Percentiles rank a stretch among this genome's conserved stretches.
Evolutionary conservation across 2,113 vertebrate species (phyloP).

Genomic region (Saiga tatarica): DNA sequence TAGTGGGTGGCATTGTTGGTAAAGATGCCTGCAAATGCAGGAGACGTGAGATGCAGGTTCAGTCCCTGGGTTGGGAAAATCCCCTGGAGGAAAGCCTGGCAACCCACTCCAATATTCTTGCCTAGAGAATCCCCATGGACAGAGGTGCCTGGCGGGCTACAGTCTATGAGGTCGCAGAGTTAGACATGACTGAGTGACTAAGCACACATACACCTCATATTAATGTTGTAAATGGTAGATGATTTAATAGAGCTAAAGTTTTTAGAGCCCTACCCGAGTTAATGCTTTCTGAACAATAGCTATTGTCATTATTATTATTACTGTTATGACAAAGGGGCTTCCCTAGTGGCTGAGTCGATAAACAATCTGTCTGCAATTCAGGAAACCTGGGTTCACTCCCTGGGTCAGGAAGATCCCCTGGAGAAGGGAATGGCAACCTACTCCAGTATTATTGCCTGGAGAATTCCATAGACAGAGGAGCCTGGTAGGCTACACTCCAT

Average conservation of each 20-base stretch:
- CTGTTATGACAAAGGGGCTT: background rate
- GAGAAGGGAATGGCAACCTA: background rate
- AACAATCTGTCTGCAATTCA: background rate
- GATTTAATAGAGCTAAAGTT: background rate
- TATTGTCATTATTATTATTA: background rate
- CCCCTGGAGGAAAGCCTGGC: background rate
- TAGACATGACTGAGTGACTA: background rate
- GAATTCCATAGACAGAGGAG: background rate
- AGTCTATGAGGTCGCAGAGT: background rate
- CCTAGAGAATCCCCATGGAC: background rate
- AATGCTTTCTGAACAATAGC: background rate
- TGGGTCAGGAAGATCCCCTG: background rate
- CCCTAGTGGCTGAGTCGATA: background rate
- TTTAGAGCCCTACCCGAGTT: background rate
- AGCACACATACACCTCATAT: background rate
- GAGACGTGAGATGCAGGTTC: background rate
- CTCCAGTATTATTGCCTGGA: background rate
- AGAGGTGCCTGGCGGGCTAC: background rate
- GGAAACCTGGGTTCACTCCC: background rate
- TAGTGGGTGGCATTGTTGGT: background rate
- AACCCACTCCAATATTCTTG: background rate
- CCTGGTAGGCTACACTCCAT: background rate
- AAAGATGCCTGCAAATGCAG: background rate
- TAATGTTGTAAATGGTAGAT: background rate
- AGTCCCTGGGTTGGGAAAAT: rapidly evolving